These are phyloP conservation scores for Smutsia gigantea DNA, from an alignment of 2,797 vertebrate genomes.

Conservation along the genomic window DNA sequence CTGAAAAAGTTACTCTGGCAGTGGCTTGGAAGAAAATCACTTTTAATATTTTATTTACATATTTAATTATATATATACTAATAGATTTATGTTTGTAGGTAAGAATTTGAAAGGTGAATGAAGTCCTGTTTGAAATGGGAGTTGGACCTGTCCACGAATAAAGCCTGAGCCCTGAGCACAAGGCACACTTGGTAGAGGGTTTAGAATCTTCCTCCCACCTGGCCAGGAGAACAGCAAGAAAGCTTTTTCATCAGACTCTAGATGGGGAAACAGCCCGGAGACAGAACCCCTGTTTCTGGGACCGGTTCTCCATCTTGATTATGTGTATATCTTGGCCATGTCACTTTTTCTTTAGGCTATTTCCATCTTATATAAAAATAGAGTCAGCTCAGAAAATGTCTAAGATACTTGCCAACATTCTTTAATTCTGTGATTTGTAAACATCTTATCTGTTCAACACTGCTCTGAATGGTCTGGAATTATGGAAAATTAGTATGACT, in stretches of 20 bases:
- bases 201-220: no score
- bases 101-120: neutral
- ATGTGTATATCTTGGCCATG: neutral
- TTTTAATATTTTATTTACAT: neutral
- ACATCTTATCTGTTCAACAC: neutral
- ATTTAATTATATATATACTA: no score
- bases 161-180: neutral
- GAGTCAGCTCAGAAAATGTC: neutral
- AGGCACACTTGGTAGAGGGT: no score
- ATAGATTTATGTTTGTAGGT: neutral
- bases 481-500: neutral
- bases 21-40: neutral
- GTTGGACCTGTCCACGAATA: neutral
- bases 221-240: neutral
- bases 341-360: neutral
- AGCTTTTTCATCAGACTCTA: neutral
- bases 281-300: neutral
- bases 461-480: neutral
- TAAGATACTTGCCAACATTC: neutral
- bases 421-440: slow-evolving; percentile 17
- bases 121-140: neutral
- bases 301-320: neutral
- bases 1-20: neutral
- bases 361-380: neutral
- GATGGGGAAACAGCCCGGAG: neutral